Conservation (phyloP, 1,140 invertebrate genomes). For the Pseudomyrmex cubaensis region DNA sequence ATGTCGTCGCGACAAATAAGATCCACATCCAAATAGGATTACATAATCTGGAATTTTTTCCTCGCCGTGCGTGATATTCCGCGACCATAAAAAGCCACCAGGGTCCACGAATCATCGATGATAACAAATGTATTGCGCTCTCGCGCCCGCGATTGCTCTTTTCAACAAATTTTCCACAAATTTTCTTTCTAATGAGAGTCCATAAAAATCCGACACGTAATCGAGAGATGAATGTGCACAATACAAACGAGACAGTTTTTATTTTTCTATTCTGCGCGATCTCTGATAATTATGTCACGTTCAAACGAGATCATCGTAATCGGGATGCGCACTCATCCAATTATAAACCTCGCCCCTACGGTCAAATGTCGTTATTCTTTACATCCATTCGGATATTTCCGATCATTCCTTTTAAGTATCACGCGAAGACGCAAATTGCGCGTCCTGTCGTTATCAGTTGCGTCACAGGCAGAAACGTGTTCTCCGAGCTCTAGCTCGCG, state of each 20-base stretch:
- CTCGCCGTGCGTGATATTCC: not conserved
- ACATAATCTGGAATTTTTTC: constrained; percentile 57
- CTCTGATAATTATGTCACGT: not conserved
- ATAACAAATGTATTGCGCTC: not conserved
- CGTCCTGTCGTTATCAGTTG: constrained; percentile 23
- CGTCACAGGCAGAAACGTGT: not conserved
- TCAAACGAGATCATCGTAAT: constrained; percentile 11
- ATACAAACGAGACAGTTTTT: not conserved
- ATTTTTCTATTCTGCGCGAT: constrained; percentile 25
- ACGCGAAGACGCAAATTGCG: not conserved
- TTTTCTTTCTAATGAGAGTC: too few relatives aligned
- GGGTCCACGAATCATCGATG: not conserved
- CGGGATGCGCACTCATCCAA: constrained; percentile 17
- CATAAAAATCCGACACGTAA: not conserved
- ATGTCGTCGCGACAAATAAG: constrained; percentile 18
- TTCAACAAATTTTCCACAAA: too few relatives aligned
- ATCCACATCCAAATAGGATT: constrained; percentile 32
- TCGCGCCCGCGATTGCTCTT: too few relatives aligned
- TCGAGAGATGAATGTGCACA: not conserved
- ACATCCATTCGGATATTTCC: not conserved
- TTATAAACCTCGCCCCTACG: constrained; percentile 11
- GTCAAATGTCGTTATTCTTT: constrained; percentile 25
- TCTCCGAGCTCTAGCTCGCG: not conserved
- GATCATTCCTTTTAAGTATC: constrained; percentile 17
- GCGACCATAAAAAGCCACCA: not conserved